A percentile compares a stretch with the other conserved stretches of the same genome.
Conservation (phyloP, 2,888 invertebrate species). For the Pterostichus madidus region DNA sequence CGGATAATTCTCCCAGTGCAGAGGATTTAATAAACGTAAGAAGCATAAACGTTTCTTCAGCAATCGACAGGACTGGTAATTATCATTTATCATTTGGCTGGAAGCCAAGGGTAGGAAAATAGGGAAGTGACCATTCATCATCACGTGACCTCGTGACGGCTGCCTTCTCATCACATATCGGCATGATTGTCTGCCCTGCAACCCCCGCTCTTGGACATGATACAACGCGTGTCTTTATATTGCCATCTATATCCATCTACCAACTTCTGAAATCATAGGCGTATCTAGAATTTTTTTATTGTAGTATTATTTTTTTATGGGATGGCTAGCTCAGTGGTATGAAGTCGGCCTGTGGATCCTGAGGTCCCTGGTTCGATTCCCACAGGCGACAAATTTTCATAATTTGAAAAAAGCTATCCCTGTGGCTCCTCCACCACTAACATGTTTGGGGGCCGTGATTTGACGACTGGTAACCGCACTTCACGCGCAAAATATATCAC, state of each 20-base stretch:
- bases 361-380: too few species aligned
- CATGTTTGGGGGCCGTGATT: too few species aligned
- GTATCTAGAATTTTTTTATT: neutral
- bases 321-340: too few species aligned
- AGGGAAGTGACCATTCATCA: conserved; percentile 63
- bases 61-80: conserved; percentile 55
- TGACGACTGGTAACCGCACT: too few species aligned
- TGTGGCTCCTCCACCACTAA: too few species aligned
- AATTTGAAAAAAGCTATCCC: too few species aligned
- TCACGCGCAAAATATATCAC: too few species aligned
- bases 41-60: conserved; percentile 45
- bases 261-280: neutral
- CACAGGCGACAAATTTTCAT: too few species aligned
- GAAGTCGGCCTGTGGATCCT: too few species aligned
- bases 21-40: conserved; percentile 22
- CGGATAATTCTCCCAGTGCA: neutral
- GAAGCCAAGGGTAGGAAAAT: neutral
- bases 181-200: conserved; percentile 41
- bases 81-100: conserved; percentile 59
- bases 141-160: conserved; percentile 43
- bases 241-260: conserved; percentile 51
- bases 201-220: conserved; percentile 39
- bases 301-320: too few species aligned
- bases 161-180: conserved; percentile 59
- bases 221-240: conserved; percentile 53